A percentile compares a stretch with the other conserved stretches of the same genome.
Conservation (phyloP, 1,140 invertebrate species). For the Lineus longissimus region DNA sequence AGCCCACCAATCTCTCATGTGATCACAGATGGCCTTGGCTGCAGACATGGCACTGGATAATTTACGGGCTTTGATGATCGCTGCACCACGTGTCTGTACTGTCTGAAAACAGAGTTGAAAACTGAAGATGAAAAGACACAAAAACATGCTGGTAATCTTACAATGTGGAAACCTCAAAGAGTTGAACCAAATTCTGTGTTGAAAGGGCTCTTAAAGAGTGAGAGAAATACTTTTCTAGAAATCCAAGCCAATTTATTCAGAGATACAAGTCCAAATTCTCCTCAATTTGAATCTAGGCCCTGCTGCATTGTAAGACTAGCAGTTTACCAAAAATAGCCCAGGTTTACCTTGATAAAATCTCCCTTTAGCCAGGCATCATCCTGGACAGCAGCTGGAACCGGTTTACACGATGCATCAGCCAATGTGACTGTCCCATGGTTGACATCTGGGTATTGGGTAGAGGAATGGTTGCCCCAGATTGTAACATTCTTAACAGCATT, state of each 20-base stretch:
- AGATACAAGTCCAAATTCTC: no score
- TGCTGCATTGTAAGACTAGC: no score
- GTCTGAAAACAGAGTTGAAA: no score
- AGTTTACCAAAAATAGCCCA: no score
- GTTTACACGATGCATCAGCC: slow-evolving; percentile 56
- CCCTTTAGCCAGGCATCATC: slow-evolving; percentile 78
- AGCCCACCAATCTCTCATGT: slow-evolving; percentile 93
- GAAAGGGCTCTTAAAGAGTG: no score
- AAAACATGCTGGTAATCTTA: not conserved
- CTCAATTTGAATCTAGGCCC: no score
- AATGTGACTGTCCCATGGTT: slow-evolving; percentile 65
- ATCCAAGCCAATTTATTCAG: no score
- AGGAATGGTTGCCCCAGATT: slow-evolving; percentile 99
- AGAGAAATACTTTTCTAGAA: no score
- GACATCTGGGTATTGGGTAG: slow-evolving; percentile 96
- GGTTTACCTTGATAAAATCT: slow-evolving; percentile 72
- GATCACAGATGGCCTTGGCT: slow-evolving; percentile 96
- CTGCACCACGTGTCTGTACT: slow-evolving; percentile 95
- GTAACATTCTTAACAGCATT: slow-evolving; percentile 83
- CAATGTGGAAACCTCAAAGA: not conserved
- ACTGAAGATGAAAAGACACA: slow-evolving; percentile 12
- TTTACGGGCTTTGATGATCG: slow-evolving; percentile 95
- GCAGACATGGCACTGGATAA: slow-evolving; percentile 97
- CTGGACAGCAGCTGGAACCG: slow-evolving; percentile 72
- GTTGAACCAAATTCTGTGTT: no score